Conservation (phyloP, 2,797 vertebrate genomes). For the Zenarchopterus dispar region DNA sequence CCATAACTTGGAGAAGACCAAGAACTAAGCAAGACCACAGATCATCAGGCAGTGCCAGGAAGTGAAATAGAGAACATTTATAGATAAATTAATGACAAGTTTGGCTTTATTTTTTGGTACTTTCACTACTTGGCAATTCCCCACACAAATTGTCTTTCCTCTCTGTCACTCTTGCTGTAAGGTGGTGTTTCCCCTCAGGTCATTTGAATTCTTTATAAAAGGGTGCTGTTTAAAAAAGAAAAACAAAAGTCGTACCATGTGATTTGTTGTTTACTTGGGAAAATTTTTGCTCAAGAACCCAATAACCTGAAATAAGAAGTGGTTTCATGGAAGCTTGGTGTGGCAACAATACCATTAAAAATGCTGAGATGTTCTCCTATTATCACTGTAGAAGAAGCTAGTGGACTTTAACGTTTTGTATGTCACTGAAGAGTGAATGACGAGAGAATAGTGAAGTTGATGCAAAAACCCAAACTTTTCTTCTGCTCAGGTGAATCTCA, state of each 20-base stretch:
- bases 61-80: conserved; percentile 20
- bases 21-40: neutral
- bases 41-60: conserved; percentile 21
- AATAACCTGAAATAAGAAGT: neutral
- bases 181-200: conserved; percentile 8
- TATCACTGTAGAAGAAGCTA: no score
- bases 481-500: no score
- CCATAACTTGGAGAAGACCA: no score
- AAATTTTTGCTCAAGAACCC: no score
- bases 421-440: no score
- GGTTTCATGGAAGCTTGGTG: neutral
- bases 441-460: neutral
- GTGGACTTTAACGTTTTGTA: no score
- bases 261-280: no score
- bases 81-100: neutral
- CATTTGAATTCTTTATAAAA: neutral
- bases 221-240: neutral
- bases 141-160: neutral
- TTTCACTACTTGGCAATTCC: conserved; percentile 14
- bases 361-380: no score
- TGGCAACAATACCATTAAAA: no score
- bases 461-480: neutral
- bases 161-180: neutral
- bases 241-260: neutral
- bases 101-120: conserved; percentile 3